Evolutionary conservation across 2,888 invertebrate species (phyloP), one percentile per base, ranked within the genome.

Genomic region (Drosophila recens): DNA sequence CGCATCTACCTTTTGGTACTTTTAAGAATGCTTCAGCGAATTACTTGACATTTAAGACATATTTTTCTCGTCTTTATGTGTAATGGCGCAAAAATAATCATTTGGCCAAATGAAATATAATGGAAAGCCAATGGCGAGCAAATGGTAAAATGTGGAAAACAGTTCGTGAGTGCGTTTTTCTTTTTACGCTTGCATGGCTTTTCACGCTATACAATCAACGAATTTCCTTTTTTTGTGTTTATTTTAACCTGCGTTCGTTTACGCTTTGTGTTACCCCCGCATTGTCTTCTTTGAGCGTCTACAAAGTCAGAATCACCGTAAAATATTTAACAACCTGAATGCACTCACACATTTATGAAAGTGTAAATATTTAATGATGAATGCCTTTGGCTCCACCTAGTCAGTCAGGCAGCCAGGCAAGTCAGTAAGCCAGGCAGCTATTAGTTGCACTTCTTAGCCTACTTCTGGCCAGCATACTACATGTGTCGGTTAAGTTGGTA

Each of bases 271-370:
- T 17, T 48, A 38, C 38, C 10, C 34, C 42, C 13, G 65, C 58
- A 62, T 73, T 76, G 75, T 75, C 38, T 33, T 65, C 65, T 72
- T 72, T 67, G 79, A 65, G 57, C 59, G 67, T 69, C 80, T 75
- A 80, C 79, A 72, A 76, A 77, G 82, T 77, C 77, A 48, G 76
- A 65, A 70, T 71, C 70, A 76, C 71, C 76, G 74, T 87, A 68
- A 87, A 87, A 87, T 81, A 87, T 87, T 87, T 84, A 89, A 72
- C 77, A 75, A 63, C 77, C 71, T 76, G 84, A 79, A 89, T 83
- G 89, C 87, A 85, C 89, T 87, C 81, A 85, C 89, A 85, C 89
- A 87, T 87, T 87, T 87, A 87, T 87, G 87, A 87, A 87, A 87
- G 87, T 87, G 82, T 87, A 85, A 87, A 87, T 87, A 85, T 87